Percentiles rank a stretch among this genome's conserved stretches.
Conservation (phyloP, 2,888 invertebrate species). For the Pelosia muscerda region DNA sequence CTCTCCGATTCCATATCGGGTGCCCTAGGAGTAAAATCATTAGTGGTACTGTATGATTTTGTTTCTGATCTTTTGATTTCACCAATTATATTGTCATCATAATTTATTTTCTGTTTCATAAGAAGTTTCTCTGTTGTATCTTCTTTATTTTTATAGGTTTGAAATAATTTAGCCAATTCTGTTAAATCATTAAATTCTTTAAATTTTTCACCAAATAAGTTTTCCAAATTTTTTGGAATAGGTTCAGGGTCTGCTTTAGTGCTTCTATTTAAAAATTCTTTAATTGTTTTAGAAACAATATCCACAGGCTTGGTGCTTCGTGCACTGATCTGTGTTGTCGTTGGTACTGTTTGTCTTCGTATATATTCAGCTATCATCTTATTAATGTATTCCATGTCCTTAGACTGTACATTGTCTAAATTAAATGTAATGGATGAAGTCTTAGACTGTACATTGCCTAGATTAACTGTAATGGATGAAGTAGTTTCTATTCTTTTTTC, state of each 20-base stretch:
- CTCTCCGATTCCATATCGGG: neutral
- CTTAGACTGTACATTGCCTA: constrained; percentile 35
- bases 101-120: neutral
- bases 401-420: constrained; percentile 34
- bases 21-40: neutral
- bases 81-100: constrained; percentile 8
- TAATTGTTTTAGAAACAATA: constrained; percentile 39
- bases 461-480: constrained; percentile 11
- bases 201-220: neutral
- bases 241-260: neutral
- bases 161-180: constrained; percentile 9
- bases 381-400: constrained; percentile 52
- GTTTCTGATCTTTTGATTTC: neutral
- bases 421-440: too few species aligned
- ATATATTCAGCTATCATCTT: constrained; percentile 55
- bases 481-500: constrained; percentile 8
- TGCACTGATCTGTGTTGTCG: constrained; percentile 33
- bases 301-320: constrained; percentile 26
- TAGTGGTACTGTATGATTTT: constrained; percentile 5
- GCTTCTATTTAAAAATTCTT: constrained; percentile 30
- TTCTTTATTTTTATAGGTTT: constrained; percentile 8
- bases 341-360: constrained; percentile 36
- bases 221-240: neutral
- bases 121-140: neutral
- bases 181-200: constrained; percentile 9